Base-by-base conservation (phyloP, 2,113 vertebrate genomes). In the Plecturocebus donacophilus region DNA sequence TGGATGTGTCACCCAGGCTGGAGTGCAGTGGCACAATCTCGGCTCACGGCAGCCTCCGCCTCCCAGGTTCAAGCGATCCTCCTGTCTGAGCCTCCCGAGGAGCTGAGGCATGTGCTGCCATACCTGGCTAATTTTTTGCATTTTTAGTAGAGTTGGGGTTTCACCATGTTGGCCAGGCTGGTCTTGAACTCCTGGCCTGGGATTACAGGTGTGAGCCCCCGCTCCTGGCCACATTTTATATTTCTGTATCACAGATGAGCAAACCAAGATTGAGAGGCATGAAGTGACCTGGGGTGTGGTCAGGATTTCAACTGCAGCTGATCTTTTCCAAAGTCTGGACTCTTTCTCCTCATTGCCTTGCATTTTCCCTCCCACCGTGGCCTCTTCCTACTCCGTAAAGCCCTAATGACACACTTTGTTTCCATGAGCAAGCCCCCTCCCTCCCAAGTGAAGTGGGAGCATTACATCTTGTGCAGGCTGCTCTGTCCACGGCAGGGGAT, bases 401-500 rank as follows among this genome's bases (percentile, higher is more conserved):
- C 82, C 97, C 68, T 71, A 88, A 25, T 19, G 23, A 35, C 77
- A 54, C 35, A 47, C 40, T 70, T 52, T 70, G 81, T 96, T 88
- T 92, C 71, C 81, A 17, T 14, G 64, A 96, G 71, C 0, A 2
- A 80, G 42, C 56, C 38, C 23, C 14, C 38, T 91, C 87, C 83
- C 83, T 84, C n/a, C 64, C 49, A 13, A 81, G 32, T 81, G 80
- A 96, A 97, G 96, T 85, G 71, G 93, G 84, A 94, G 94, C 92
- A 77, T 90, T 93, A 64, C 38, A 52, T 97, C 98, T 96, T 91
- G 84, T 91, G 83, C 95, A 94, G 75, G 23, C 49, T 90, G 92
- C 97, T 98, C 89, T 97, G 97, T 87, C 93, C 81, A 93, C 77
- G 61, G 97, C 97, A 96, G 97, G 94, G 97, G 98, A 98, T 98